phyloP scores from a whole-genome alignment of 2,113 vertebrate genomes.

The Alosa alosa region DNA sequence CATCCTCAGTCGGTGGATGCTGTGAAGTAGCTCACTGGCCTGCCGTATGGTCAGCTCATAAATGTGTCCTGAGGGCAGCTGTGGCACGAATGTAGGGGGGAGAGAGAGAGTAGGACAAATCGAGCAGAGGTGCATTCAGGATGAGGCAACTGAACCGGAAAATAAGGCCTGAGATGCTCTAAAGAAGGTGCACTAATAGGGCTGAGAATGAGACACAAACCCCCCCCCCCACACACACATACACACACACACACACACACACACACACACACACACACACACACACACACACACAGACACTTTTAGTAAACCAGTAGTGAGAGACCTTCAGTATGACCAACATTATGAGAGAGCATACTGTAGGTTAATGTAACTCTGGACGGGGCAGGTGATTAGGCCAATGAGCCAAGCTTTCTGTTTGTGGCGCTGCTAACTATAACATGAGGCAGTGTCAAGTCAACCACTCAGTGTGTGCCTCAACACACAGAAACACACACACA shows the following conservation, averaged over 20 bases:
- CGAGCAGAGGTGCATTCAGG: background rate
- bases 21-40: background rate
- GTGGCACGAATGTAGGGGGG: background rate
- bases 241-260: background rate
- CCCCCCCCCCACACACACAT: background rate
- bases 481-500: background rate
- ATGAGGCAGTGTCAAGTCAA: background rate
- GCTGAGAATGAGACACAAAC: background rate
- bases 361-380: background rate
- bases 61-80: conserved; percentile 1
- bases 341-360: background rate
- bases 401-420: background rate
- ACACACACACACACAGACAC: too few species aligned
- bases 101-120: background rate
- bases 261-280: background rate
- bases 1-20: background rate
- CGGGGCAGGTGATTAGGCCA: background rate
- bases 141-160: background rate
- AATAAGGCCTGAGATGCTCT: conserved; percentile 2
- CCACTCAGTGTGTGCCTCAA: background rate
- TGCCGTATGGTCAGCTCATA: background rate
- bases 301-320: background rate
- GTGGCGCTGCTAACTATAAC: background rate
- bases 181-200: conserved; percentile 7
- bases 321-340: background rate